These are phyloP conservation scores for Atherinomorus stipes DNA, from an alignment of 2,113 vertebrate genomes.

Conservation along the genomic window DNA sequence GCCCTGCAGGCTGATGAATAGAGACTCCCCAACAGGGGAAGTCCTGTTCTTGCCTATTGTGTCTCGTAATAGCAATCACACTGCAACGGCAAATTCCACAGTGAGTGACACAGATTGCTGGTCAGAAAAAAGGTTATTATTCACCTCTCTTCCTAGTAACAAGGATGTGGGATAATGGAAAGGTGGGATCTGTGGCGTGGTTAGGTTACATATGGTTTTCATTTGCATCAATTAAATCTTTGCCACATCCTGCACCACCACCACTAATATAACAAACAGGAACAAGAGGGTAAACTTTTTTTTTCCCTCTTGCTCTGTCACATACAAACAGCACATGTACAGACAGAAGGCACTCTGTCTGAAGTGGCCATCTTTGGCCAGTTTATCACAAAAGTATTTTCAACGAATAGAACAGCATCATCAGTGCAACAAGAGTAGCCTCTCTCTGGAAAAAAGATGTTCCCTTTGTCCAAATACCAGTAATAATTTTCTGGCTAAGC, in stretches of 20 bases:
- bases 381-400: not conserved
- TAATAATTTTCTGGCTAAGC: too few species aligned
- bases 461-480: too few species aligned
- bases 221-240: conserved; percentile 56
- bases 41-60: conserved; percentile 58
- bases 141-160: conserved; percentile 49
- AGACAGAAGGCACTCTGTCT: not conserved
- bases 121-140: not conserved
- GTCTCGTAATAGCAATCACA: conserved; percentile 43
- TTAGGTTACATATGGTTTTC: conserved; percentile 73
- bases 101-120: conserved; percentile 30
- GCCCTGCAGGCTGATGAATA: conserved; percentile 41
- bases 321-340: not conserved
- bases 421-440: not conserved
- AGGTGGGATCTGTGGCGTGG: conserved; percentile 23
- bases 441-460: not conserved
- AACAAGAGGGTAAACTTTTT: not conserved
- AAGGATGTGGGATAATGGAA: conserved; percentile 42
- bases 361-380: not conserved
- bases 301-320: conserved; percentile 1
- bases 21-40: conserved; percentile 59
- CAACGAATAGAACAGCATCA: not conserved
- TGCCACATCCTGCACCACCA: conserved; percentile 51
- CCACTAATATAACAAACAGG: conserved; percentile 46
- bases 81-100: conserved; percentile 13